A percentile compares a stretch with the other conserved stretches of the same genome.
These are phyloP conservation scores for Acanthochromis polyacanthus DNA, from an alignment of 2,113 vertebrate genomes.

Conservation along the genomic window DNA sequence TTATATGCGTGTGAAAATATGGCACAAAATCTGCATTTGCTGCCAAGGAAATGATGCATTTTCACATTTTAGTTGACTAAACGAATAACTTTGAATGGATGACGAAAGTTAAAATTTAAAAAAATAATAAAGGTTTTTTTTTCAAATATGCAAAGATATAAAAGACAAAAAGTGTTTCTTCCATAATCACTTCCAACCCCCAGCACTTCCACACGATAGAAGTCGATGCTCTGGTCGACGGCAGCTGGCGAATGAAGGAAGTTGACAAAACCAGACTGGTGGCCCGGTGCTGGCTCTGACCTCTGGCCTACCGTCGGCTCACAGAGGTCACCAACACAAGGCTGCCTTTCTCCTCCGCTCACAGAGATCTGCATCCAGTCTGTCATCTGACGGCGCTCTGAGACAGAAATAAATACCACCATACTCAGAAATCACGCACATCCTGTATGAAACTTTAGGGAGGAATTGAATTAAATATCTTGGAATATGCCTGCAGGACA, in stretches of 20 bases:
- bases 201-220: conserved; percentile 12
- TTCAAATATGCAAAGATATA: not conserved
- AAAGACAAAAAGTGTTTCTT: not conserved
- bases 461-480: not conserved
- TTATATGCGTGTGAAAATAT: not conserved
- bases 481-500: not conserved
- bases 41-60: not conserved
- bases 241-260: conserved; percentile 80
- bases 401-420: conserved; percentile 1
- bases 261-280: conserved; percentile 68
- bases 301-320: conserved; percentile 67
- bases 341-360: conserved; percentile 52
- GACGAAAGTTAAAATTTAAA: too few relatives aligned
- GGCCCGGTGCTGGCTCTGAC: conserved; percentile 77
- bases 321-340: conserved; percentile 70
- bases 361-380: not conserved
- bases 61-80: not conserved
- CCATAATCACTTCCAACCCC: not conserved
- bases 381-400: not conserved
- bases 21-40: not conserved
- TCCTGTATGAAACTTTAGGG: not conserved
- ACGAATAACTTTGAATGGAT: too few relatives aligned
- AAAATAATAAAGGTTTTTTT: not conserved
- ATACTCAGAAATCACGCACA: not conserved
- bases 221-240: conserved; percentile 37